Conservation (phyloP, 2,888 invertebrate genomes). For the Leptinotarsa haldemani region DNA sequence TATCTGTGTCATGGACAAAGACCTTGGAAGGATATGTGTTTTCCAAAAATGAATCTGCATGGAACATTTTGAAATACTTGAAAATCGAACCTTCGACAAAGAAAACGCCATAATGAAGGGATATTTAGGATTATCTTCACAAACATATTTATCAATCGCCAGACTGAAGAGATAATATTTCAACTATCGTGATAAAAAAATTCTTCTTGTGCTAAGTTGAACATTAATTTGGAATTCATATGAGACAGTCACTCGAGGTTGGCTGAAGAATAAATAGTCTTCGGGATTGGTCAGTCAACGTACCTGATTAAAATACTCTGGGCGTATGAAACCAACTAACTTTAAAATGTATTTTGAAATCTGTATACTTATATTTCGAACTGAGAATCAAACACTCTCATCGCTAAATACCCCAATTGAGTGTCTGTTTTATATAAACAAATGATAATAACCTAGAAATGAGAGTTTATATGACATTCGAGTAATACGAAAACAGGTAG, state of each 20-base stretch:
- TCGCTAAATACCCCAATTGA: not conserved
- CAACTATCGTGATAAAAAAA: conserved; percentile 12
- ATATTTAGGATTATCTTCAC: no score
- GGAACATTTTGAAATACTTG: no score
- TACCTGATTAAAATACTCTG: conserved; percentile 49
- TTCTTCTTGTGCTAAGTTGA: conserved; percentile 42
- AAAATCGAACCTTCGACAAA: no score
- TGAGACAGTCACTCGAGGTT: conserved; percentile 50
- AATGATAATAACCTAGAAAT: not conserved
- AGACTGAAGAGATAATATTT: no score
- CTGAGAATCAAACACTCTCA: not conserved
- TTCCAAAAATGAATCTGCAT: no score
- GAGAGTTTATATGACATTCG: not conserved
- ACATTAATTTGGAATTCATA: conserved; percentile 55
- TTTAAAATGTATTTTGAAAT: not conserved
- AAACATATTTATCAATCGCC: no score
- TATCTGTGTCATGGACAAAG: no score
- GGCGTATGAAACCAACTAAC: conserved; percentile 41
- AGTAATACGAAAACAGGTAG: conserved; percentile 39
- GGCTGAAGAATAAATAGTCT: conserved; percentile 47
- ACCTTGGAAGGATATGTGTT: no score
- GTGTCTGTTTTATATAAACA: not conserved
- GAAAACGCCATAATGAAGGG: no score
- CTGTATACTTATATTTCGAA: not conserved
- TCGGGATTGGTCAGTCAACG: conserved; percentile 53